Evolutionary conservation across 2,888 invertebrate genomes (phyloP).

Genomic region (Amphipoea oculea): DNA sequence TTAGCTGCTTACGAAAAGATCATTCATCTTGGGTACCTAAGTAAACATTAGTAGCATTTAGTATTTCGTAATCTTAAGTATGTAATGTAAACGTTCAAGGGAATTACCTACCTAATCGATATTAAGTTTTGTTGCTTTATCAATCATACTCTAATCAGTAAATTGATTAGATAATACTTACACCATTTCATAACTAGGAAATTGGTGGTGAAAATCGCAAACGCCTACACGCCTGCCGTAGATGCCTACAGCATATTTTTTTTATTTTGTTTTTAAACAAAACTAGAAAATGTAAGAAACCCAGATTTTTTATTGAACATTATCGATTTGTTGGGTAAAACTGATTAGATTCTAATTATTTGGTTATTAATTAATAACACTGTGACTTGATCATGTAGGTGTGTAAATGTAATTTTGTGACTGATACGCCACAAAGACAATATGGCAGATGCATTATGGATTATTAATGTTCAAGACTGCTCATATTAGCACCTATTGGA

Average conservation of each 20-base stretch:
- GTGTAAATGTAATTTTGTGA: neutral
- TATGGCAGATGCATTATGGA: neutral
- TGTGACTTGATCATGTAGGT: neutral
- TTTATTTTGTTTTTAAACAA: neutral
- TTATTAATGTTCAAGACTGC: neutral
- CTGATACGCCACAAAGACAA: neutral
- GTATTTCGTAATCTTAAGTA: slow-evolving; percentile 24
- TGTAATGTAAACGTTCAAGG: slow-evolving; percentile 4
- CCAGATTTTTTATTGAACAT: neutral
- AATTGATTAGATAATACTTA: slow-evolving; percentile 30
- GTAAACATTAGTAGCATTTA: neutral
- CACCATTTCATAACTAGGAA: neutral
- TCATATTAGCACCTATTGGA: neutral
- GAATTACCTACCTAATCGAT: slow-evolving; percentile 22
- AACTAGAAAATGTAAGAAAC: neutral
- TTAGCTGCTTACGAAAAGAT: neutral
- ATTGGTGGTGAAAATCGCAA: neutral
- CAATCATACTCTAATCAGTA: slow-evolving; percentile 5
- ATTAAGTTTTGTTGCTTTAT: neutral
- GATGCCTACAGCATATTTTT: neutral
- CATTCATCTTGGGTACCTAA: neutral
- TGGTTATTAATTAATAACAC: neutral
- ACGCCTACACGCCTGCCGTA: neutral
- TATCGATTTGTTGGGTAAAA: neutral
- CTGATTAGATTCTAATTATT: neutral